Conservation (phyloP, 2,888 invertebrate species). For the Tanypteryx hageni region DNA sequence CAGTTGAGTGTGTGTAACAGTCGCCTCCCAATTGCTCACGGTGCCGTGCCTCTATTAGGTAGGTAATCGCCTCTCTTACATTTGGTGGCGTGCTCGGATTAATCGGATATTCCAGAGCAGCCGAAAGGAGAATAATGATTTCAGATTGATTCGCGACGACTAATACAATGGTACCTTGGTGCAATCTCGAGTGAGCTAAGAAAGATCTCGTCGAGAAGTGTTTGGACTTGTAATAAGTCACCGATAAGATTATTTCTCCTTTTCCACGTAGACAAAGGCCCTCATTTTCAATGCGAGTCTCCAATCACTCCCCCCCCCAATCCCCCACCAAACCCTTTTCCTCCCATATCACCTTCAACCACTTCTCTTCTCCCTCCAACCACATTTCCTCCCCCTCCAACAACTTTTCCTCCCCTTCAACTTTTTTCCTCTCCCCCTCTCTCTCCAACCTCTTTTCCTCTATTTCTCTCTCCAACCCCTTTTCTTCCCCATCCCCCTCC, state of each 20-base stretch:
- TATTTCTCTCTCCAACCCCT: not conserved
- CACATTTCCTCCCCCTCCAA: too few relatives aligned
- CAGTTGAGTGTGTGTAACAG: too few relatives aligned
- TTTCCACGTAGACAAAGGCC: not conserved
- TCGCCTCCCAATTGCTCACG: too few relatives aligned
- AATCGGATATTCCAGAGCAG: too few relatives aligned
- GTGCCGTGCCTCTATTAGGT: too few relatives aligned
- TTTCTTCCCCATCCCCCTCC: not conserved
- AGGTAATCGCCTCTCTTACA: too few relatives aligned
- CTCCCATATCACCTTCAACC: not conserved
- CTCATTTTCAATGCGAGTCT: not conserved
- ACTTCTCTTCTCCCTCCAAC: not conserved
- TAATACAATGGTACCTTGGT: too few relatives aligned
- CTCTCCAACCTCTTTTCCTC: not conserved
- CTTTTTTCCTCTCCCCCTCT: too few relatives aligned
- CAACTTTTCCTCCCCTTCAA: not conserved
- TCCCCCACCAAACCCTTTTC: not conserved
- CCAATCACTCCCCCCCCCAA: not conserved
- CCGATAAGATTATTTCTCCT: not conserved
- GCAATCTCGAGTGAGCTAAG: too few relatives aligned
- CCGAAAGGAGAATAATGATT: too few relatives aligned
- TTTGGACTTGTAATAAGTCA: not conserved
- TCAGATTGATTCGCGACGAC: too few relatives aligned
- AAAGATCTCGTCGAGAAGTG: not conserved
- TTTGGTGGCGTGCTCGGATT: too few relatives aligned